phyloP scores from a whole-genome alignment of 1,140 invertebrate species.

The Diorhabda sublineata region DNA sequence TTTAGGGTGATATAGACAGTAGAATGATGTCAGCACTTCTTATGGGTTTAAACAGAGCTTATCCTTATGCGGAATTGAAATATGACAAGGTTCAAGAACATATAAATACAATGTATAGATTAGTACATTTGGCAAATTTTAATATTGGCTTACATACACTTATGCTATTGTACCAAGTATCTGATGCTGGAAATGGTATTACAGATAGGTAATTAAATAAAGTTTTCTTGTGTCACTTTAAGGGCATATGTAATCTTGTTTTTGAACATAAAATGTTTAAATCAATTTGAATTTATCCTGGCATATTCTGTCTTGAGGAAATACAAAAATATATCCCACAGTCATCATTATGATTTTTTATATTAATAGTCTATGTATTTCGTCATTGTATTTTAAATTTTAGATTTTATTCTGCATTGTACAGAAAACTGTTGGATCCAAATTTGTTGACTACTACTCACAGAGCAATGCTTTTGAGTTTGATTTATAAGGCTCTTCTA shows the following conservation, averaged over 20 bases:
- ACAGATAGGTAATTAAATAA: constrained; percentile 51
- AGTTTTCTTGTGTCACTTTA: no score
- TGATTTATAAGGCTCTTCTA: constrained; percentile 81
- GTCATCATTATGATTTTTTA: no score
- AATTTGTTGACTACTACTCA: constrained; percentile 70
- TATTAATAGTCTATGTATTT: not conserved
- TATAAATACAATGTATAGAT: constrained; percentile 79
- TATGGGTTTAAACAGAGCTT: constrained; percentile 83
- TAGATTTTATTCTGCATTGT: constrained; percentile 87
- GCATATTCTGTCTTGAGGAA: no score
- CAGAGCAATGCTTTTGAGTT: constrained; percentile 79
- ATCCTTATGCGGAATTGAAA: constrained; percentile 67
- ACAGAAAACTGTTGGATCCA: constrained; percentile 78
- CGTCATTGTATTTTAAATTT: constrained; percentile 22
- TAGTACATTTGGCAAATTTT: constrained; percentile 81
- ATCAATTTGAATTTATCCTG: no score
- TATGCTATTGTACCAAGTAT: constrained; percentile 80
- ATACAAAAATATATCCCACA: no score
- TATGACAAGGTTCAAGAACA: constrained; percentile 61
- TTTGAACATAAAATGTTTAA: no score
- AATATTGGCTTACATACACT: constrained; percentile 84
- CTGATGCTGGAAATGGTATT: constrained; percentile 54
- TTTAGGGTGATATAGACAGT: constrained; percentile 81
- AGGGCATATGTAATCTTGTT: no score
- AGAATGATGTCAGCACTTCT: constrained; percentile 89